Percentiles rank a stretch among this genome's conserved stretches.
phyloP scores from a whole-genome alignment of 2,888 invertebrate genomes.

The Hetaerina titia region DNA sequence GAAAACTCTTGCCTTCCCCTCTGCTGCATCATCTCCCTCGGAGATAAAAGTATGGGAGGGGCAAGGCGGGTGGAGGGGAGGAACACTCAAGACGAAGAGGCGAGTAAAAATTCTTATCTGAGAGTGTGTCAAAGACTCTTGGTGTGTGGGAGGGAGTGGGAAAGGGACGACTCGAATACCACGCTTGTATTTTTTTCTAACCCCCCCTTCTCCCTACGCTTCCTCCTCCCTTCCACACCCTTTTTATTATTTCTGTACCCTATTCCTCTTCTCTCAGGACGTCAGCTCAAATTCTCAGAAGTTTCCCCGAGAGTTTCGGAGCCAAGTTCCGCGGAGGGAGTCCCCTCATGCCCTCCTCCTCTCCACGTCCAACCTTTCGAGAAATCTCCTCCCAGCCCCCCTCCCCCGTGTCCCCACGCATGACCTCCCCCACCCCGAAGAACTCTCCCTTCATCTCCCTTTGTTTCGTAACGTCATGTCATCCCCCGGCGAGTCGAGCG shows the following conservation, averaged over 20 bases:
- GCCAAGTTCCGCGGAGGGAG: not conserved
- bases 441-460: not conserved
- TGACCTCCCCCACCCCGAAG: too few species aligned
- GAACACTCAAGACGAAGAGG: not conserved
- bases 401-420: too few species aligned
- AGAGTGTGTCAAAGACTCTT: constrained; percentile 24
- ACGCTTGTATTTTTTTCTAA: not conserved
- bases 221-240: not conserved
- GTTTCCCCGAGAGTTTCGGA: not conserved
- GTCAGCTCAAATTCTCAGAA: not conserved
- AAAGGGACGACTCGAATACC: not conserved
- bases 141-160: not conserved
- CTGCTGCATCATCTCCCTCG: not conserved
- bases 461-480: not conserved
- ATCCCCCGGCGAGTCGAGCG: too few species aligned
- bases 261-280: not conserved
- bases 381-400: not conserved
- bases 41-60: not conserved
- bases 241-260: not conserved
- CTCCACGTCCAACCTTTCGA: not conserved
- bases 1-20: not conserved
- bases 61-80: not conserved
- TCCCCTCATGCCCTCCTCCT: not conserved
- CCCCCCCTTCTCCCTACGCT: not conserved
- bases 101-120: not conserved